A percentile compares a stretch with the other conserved stretches of the same genome.
These are phyloP conservation scores for Drosophila mercatorum DNA, from an alignment of 2,888 invertebrate species.

Conservation along the genomic window DNA sequence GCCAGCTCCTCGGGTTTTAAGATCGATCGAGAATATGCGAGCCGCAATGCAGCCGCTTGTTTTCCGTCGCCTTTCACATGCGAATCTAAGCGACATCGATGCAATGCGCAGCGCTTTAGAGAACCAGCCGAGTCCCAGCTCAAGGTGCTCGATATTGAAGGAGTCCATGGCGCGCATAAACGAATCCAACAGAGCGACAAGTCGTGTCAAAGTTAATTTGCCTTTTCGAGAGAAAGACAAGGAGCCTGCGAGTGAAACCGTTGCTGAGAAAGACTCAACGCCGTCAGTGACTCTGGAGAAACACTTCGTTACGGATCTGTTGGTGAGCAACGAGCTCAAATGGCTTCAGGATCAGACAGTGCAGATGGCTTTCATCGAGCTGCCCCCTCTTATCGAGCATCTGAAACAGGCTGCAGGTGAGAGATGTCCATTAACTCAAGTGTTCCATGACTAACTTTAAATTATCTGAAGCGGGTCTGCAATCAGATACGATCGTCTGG, in stretches of 20 bases:
- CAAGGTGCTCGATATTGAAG: background rate
- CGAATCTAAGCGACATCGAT: conserved; percentile 5
- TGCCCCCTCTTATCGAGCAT: conserved; percentile 71
- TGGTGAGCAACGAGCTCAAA: conserved; percentile 47
- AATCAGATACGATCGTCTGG: conserved; percentile 86
- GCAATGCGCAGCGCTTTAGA: background rate
- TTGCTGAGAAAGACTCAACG: background rate
- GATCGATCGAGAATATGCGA: conserved; percentile 25
- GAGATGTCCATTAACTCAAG: background rate
- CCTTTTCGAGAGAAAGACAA: conserved; percentile 1
- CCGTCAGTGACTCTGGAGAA: conserved; percentile 23
- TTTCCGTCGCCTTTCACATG: conserved; percentile 1
- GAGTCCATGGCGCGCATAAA: conserved; percentile 33
- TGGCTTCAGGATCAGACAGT: conserved; percentile 20
- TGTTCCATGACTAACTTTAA: too few relatives aligned
- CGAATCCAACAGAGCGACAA: conserved; percentile 3
- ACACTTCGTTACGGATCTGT: conserved; percentile 51
- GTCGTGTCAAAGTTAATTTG: conserved; percentile 1
- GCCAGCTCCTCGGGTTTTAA: background rate
- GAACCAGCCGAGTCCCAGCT: background rate
- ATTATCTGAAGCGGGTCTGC: conserved; percentile 86
- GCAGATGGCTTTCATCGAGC: conserved; percentile 27
- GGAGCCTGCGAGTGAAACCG: background rate
- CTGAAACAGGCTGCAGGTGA: conserved; percentile 77
- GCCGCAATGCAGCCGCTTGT: conserved; percentile 1